Conservation (phyloP, 2,113 vertebrate genomes). For the Phoenicopterus ruber region DNA sequence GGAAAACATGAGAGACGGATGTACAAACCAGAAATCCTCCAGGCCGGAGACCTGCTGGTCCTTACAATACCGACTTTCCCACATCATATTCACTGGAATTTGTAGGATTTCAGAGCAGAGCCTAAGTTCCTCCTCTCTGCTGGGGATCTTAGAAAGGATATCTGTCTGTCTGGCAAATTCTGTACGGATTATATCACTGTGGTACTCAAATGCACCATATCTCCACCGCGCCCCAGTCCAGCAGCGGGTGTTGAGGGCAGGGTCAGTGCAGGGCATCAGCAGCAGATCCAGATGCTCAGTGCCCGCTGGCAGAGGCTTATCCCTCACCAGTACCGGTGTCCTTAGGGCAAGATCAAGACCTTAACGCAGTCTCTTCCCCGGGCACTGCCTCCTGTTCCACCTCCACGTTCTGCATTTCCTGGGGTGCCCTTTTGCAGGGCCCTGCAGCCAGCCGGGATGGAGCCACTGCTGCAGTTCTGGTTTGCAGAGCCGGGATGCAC, state of each 20-base stretch:
- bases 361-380: not conserved
- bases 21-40: not conserved
- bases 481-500: not conserved
- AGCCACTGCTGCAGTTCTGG: not conserved
- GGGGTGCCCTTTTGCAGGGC: not conserved
- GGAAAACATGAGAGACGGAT: not conserved
- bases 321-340: not conserved
- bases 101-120: not conserved
- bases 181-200: not conserved
- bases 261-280: not conserved
- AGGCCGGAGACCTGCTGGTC: not conserved
- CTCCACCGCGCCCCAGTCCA: not conserved
- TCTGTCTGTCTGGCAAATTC: not conserved
- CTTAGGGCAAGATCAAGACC: not conserved
- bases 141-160: not conserved
- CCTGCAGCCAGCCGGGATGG: not conserved
- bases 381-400: not conserved
- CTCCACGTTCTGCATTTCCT: not conserved
- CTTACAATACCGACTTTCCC: not conserved
- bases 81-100: not conserved
- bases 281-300: not conserved
- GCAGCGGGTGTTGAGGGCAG: not conserved
- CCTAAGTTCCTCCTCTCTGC: not conserved
- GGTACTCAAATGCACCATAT: not conserved
- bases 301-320: not conserved